Evolutionary conservation across 92 coral and sea anemone species (phyloP), one percentile per base, ranked within the genome.

Genomic region (Desmophyllum pertusum): DNA sequence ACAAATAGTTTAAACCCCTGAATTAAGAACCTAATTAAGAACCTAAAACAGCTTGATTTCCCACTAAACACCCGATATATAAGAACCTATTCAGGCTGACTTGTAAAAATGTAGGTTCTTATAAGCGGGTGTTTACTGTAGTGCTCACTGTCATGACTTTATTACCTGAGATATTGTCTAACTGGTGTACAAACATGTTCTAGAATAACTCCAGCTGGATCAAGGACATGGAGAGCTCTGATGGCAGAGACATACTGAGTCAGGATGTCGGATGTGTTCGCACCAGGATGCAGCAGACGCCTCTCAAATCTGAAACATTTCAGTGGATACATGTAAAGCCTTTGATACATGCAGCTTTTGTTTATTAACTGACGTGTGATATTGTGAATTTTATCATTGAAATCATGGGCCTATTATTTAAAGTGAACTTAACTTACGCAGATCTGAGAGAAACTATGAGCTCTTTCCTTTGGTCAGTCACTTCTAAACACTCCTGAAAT

Each of bases 221-320:
- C 99, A 27, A 97, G 85, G 0, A 94, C 99, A 81, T 94, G 93
- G 73, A 97, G 82, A 23, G 95, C 97, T 78, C 98, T 91, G 78
- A 97, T 97, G 33, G 99, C 94, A 0, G 99, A 97, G 62, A 97
- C 98, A 75, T 94, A 97, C 74, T 97, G 99, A 9, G 99, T 92
- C 40, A 97, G 89, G 74, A 97, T 97, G 39, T 95, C 95, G 7
- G 98, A 90, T 25, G 99, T 97, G 76, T 97, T 93, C 17, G 99
- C 99, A 83, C 98, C 99, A 70, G 99, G 99, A 82, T 97, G 99
- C n/a, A 97, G 92, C 23, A 97, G 91, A 35, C 99, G 97, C 48
- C 86, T 95, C 85, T 97, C 98, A 93, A 97, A 97, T 59, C 99
- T 97, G 27, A 29, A 77, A 64, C 30, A 63, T 63, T 21, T 3